Evolutionary conservation across 2,888 invertebrate genomes (phyloP), one percentile per base, ranked within the genome.

Genomic region (Amphimallon solstitiale): DNA sequence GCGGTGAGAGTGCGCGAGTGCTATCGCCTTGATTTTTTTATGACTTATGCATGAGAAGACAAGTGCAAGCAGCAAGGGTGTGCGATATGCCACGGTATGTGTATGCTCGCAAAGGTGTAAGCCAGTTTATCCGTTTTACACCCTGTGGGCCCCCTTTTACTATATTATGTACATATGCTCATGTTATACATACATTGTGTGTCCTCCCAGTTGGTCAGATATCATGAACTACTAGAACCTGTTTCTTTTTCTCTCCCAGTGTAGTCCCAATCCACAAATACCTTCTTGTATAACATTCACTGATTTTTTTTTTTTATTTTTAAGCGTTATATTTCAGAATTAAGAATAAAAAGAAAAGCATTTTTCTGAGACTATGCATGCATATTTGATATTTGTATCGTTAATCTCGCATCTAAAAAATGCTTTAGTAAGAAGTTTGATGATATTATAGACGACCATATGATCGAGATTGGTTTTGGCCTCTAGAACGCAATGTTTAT

Each of bases 21-120:
- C 14, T 49, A 29, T 34, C 12, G 46, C 38, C 19, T 43, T 23
- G 45, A 35, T 35, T 51, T 38, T n/a, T 56, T 69, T 68, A 71
- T 73, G 72, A 73, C 71, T 73, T 71, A 70, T 71, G 69, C 70
- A 72, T 71, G 72, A 72, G 67, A 61, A 63, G 72, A 70, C 73
- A 74, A 73, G 71, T 72, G 71, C 70, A 71, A 67, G 69, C 56
- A 43, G 56, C 56, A 71, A 63, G 63, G 59, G 69, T 72, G 68
- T 73, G 70, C 71, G 70, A 73, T 70, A 73, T 72, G 73, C 73
- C 71, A 69, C 71, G 74, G 74, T 73, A 73, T 70, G 73, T 74
- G 67, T 63, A 65, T 49, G 52, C 43, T 23, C 37, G 49, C 19
- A 37, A 49, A 62, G 64, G 68, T 70, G 62, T 59, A 63, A 70